Evolutionary conservation across 2,113 vertebrate genomes (phyloP).

Genomic region (Proteles cristata): DNA sequence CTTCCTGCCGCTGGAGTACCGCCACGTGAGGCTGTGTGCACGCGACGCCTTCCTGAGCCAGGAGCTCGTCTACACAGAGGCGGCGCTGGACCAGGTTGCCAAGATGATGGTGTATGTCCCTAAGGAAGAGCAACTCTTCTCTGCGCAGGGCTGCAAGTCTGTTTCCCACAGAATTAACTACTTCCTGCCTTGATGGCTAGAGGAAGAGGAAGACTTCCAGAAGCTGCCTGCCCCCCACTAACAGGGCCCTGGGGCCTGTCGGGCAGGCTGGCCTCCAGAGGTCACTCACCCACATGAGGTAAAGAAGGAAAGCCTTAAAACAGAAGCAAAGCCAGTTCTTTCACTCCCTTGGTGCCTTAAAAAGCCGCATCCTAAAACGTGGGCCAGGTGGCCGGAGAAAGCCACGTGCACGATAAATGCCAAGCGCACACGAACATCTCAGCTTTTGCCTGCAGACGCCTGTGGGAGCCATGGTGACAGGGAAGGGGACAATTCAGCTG

Average conservation of each 20-base stretch:
- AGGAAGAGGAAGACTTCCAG: background rate
- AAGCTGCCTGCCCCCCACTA: background rate
- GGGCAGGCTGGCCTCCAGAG: background rate
- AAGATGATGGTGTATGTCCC: conserved; percentile 94
- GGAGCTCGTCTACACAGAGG: conserved; percentile 88
- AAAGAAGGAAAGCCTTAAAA: background rate
- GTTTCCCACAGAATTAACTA: conserved; percentile 95
- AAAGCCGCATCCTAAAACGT: background rate
- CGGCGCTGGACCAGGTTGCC: conserved; percentile 90
- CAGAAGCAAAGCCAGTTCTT: background rate
- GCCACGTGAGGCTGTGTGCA: conserved; percentile 92
- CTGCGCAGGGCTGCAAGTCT: conserved; percentile 97
- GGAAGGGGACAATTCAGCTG: background rate
- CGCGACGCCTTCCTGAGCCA: conserved; percentile 91
- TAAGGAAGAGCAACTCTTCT: conserved; percentile 94
- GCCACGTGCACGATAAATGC: background rate
- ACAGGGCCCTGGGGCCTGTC: background rate
- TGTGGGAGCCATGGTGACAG: background rate
- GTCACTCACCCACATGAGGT: background rate
- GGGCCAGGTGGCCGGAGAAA: background rate
- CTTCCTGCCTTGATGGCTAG: conserved; percentile 89
- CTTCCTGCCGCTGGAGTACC: conserved; percentile 95
- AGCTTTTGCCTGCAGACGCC: background rate
- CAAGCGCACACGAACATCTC: background rate
- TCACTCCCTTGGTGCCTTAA: conserved; percentile 57